Evolutionary conservation across 2,888 invertebrate species (phyloP), one percentile per base, ranked within the genome.

Genomic region (Ethmia dodecea): DNA sequence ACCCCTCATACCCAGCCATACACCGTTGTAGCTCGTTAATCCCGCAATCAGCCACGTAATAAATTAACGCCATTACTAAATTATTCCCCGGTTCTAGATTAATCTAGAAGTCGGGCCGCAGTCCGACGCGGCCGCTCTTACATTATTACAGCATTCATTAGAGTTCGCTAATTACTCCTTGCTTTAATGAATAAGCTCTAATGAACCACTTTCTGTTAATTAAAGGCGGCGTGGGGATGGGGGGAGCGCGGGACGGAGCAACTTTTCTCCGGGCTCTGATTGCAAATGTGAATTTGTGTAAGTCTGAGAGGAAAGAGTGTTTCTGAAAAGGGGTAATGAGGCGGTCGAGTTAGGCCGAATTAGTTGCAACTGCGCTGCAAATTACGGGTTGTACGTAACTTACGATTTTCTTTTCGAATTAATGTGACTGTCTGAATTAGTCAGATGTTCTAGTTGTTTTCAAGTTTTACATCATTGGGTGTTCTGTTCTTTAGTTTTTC

Each of bases 201-300:
- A 93, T 93, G 93, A 93, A 93, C 92, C 92, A 92, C 93, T 93
- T 92, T 93, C 92, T 92, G 92, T 92, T 92, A 93, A 93, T 93
- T 92, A 93, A 92, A 93, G 92, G 90, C 92, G 83, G 87, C 88
- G 71, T 63, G 64, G 71, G 65, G 67, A 44, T 47, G 84, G 83
- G 55, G 52, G 37, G 51, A 48, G 36, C 34, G 45, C 45, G 49
- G 60, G 60, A 51, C 42, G 60, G 65, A 62, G 66, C 70, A 77
- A 81, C 77, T 83, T 84, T 81, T 81, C 81, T 78, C 79, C 76
- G 72, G 66, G 76, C 76, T 79, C 84, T 84, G 86, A 86, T 86
- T 86, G 86, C 84, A 84, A 86, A 86, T 86, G 86, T 86, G 86
- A 84, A 84, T 83, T 86, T 86, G 84, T 86, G 83, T 83, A 84